phyloP scores from a whole-genome alignment of 2,113 vertebrate genomes.

The Sterrhoptilus dennistouni region DNA sequence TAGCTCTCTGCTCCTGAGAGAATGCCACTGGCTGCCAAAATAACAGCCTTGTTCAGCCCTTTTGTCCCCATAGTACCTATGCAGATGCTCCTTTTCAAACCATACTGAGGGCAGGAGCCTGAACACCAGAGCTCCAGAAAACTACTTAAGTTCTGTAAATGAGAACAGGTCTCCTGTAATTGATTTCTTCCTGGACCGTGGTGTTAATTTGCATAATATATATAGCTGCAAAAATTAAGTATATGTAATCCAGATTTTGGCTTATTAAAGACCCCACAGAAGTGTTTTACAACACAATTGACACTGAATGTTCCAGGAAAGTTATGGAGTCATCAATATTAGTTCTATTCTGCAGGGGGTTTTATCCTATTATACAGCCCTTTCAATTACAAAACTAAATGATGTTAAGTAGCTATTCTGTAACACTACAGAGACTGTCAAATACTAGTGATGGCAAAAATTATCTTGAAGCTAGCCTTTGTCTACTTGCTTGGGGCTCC shows the following conservation, averaged over 20 bases:
- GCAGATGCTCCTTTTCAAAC: background rate
- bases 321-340: background rate
- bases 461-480: background rate
- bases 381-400: background rate
- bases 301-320: background rate
- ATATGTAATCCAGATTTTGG: background rate
- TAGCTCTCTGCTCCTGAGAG: background rate
- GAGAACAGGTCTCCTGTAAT: background rate
- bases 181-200: background rate
- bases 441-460: background rate
- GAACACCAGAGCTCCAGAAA: background rate
- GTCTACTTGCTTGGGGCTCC: background rate
- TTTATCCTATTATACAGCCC: background rate
- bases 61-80: background rate
- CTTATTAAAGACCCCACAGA: background rate
- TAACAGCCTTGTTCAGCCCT: background rate
- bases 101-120: background rate
- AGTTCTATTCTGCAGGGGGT: background rate
- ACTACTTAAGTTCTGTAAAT: background rate
- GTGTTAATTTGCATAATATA: background rate
- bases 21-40: background rate
- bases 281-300: background rate
- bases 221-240: background rate
- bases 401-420: background rate
- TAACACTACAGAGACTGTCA: background rate